Evolutionary conservation across 2,888 invertebrate genomes (phyloP).

Genomic region (Amiota minor): DNA sequence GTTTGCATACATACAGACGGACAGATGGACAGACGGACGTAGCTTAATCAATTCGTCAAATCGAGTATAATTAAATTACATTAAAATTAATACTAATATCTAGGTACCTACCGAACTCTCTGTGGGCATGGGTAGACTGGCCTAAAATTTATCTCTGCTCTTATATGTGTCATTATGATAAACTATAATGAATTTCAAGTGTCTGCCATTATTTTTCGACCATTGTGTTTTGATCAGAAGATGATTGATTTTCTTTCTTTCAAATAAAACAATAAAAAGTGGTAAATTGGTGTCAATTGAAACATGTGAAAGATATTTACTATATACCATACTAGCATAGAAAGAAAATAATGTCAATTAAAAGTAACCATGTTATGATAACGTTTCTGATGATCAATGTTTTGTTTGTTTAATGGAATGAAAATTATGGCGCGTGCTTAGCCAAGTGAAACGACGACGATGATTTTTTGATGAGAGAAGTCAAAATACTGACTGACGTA

Average conservation of each 20-base stretch:
- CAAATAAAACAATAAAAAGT: neutral
- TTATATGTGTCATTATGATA: neutral
- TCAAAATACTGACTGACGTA: no score
- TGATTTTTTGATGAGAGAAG: slow-evolving; percentile 35
- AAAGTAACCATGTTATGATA: neutral
- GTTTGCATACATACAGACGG: no score
- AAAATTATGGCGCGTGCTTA: slow-evolving; percentile 60
- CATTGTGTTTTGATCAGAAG: no score
- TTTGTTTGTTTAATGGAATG: neutral
- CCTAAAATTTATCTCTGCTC: neutral
- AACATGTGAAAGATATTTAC: no score
- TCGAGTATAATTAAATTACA: no score
- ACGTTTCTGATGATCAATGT: neutral
- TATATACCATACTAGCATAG: no score
- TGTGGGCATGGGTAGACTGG: neutral
- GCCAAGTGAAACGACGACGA: slow-evolving; percentile 62
- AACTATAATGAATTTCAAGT: neutral
- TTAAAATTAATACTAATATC: neutral
- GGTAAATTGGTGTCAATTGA: neutral
- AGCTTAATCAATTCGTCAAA: no score
- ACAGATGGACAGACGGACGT: no score
- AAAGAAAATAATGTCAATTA: no score
- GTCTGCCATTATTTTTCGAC: no score
- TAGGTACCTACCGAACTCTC: neutral
- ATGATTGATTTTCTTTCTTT: neutral